A percentile compares a stretch with the other conserved stretches of the same genome.
Evolutionary conservation across 2,888 invertebrate species (phyloP).

Genomic region (Lepeophtheirus nordmannii): DNA sequence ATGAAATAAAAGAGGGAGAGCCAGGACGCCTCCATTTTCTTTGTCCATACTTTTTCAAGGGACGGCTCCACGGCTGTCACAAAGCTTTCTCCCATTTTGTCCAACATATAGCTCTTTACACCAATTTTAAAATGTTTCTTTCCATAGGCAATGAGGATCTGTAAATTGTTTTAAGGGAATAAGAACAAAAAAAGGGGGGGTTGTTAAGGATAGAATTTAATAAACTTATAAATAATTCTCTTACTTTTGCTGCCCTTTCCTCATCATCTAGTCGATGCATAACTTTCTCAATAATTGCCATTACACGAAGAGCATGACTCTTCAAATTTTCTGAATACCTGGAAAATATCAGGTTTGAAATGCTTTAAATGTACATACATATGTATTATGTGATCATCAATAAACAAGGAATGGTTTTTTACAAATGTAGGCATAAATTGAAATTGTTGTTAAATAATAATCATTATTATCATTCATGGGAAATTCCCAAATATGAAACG

Average conservation of each 20-base stretch:
- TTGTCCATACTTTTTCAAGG: constrained; percentile 8
- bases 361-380: no score
- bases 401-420: no score
- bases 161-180: neutral
- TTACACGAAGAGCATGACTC: constrained; percentile 14
- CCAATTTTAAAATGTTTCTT: neutral
- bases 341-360: no score
- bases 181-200: no score
- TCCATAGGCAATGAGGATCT: neutral
- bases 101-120: neutral
- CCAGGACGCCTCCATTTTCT: neutral
- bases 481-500: no score
- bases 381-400: no score
- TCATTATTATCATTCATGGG: no score
- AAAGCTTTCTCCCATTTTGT: constrained; percentile 16
- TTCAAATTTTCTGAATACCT: constrained; percentile 15
- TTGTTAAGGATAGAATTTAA: no score
- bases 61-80: constrained; percentile 5
- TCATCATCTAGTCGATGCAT: constrained; percentile 20
- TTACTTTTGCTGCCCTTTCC: constrained; percentile 7
- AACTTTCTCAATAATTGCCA: constrained; percentile 13
- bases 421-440: no score
- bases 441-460: no score
- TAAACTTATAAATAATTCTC: no score
- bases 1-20: neutral